Conservation (phyloP, 2,888 invertebrate species). For the Scaptomyza tumidula region DNA sequence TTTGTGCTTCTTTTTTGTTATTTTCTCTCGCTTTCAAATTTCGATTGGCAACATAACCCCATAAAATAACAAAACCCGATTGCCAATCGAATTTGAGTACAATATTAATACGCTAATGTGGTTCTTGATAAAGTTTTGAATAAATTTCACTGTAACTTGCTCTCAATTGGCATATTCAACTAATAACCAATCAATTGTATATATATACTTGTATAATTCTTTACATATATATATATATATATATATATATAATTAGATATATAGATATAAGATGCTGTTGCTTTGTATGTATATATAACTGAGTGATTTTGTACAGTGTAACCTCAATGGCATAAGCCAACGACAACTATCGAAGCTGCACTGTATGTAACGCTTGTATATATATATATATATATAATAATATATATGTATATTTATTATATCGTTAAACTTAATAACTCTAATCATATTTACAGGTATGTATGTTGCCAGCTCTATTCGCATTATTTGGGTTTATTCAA, state of each 20-base stretch:
- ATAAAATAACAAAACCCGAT: constrained; percentile 24
- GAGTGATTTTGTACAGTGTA: constrained; percentile 22
- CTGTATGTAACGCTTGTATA: constrained; percentile 31
- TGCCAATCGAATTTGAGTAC: constrained; percentile 56
- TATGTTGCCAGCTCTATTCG: constrained; percentile 56
- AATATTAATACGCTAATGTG: constrained; percentile 16
- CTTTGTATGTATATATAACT: constrained; percentile 42
- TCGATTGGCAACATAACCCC: constrained; percentile 69
- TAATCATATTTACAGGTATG: constrained; percentile 78
- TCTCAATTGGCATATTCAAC: constrained; percentile 13
- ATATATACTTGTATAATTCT: constrained; percentile 33
- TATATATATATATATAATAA: constrained; percentile 39
- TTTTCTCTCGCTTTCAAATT: constrained; percentile 8
- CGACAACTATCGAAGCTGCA: constrained; percentile 27
- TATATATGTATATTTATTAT: constrained; percentile 21
- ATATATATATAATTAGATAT: constrained; percentile 36
- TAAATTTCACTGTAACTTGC: constrained; percentile 12
- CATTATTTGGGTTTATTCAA: constrained; percentile 43
- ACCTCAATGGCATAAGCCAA: constrained; percentile 25
- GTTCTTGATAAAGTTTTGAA: constrained; percentile 18
- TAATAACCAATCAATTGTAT: constrained; percentile 36
- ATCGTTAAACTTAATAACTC: constrained; percentile 73
- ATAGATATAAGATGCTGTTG: constrained; percentile 27
- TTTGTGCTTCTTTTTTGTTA: constrained; percentile 10
- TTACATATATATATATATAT: constrained; percentile 45